These are phyloP conservation scores for Acanthopleura granulata DNA, from an alignment of 2,888 invertebrate species.

Conservation along the genomic window DNA sequence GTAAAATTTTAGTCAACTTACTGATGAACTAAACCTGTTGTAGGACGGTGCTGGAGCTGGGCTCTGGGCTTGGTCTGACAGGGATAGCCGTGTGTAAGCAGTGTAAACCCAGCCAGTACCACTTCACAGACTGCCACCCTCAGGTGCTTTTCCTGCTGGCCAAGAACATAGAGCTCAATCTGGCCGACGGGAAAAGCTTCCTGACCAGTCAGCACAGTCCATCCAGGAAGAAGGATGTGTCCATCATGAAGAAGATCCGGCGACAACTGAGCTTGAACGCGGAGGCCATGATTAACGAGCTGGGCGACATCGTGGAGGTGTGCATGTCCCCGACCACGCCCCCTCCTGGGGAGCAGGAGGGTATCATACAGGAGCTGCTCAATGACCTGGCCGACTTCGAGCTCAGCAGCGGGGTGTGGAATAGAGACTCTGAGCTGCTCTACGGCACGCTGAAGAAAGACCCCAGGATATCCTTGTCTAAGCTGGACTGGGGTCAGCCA, in stretches of 20 bases:
- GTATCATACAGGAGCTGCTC: conserved; percentile 12
- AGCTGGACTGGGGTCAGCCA: conserved; percentile 55
- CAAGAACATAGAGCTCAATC: conserved; percentile 54
- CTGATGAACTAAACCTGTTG: background rate
- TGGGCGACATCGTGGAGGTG: conserved; percentile 35
- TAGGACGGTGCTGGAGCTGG: conserved; percentile 57
- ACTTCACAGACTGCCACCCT: conserved; percentile 58
- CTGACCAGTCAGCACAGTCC: background rate
- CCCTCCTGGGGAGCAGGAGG: conserved; percentile 22
- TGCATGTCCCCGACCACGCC: conserved; percentile 31
- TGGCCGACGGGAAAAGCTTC: conserved; percentile 24
- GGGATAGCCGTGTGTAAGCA: conserved; percentile 52
- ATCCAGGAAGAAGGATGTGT: conserved; percentile 7
- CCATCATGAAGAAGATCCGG: conserved; percentile 30
- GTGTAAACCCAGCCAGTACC: conserved; percentile 45
- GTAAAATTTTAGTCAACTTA: no score
- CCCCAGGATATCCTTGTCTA: conserved; percentile 39
- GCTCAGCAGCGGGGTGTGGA: conserved; percentile 35
- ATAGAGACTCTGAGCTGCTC: conserved; percentile 30
- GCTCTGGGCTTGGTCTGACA: conserved; percentile 61
- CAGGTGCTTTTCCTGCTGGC: conserved; percentile 58
- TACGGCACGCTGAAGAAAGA: conserved; percentile 31
- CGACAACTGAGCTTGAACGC: conserved; percentile 48
- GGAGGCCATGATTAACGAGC: conserved; percentile 30
- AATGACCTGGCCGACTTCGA: conserved; percentile 35